A percentile compares a stretch with the other conserved stretches of the same genome.
phyloP scores from a whole-genome alignment of 1,140 invertebrate genomes.

The Magallana angulata region DNA sequence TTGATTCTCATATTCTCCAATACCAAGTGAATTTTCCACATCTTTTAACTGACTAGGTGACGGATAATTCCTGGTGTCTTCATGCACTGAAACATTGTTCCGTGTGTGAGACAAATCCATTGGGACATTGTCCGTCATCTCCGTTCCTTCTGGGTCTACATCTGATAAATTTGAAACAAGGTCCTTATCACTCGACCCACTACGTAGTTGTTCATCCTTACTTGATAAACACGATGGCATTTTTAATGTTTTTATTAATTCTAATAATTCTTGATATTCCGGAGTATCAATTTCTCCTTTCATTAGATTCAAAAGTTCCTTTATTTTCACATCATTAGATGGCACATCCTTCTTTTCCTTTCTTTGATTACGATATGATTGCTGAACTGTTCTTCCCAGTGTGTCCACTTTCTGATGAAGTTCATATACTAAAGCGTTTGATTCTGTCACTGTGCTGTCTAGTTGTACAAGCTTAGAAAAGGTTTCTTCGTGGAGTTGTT shows the following conservation, averaged over 20 bases:
- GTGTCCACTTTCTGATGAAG: slow-evolving; percentile 9
- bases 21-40: background rate
- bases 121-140: too few species aligned
- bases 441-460: background rate
- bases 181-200: too few species aligned
- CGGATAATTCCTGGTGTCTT: too few species aligned
- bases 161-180: too few species aligned
- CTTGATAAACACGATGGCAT: too few species aligned
- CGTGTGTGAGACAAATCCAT: too few species aligned
- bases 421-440: slow-evolving; percentile 14
- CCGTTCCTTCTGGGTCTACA: too few species aligned
- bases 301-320: background rate
- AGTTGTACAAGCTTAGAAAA: slow-evolving; percentile 3
- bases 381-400: background rate
- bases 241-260: too few species aligned
- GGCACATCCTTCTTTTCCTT: background rate
- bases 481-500: background rate
- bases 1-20: background rate
- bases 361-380: background rate
- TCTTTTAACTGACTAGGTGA: too few species aligned
- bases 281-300: background rate
- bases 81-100: too few species aligned
- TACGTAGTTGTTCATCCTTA: too few species aligned
- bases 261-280: too few species aligned
- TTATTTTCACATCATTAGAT: background rate